Evolutionary conservation across 2,888 invertebrate species (phyloP).

Genomic region (Tricholauxania praeusta): DNA sequence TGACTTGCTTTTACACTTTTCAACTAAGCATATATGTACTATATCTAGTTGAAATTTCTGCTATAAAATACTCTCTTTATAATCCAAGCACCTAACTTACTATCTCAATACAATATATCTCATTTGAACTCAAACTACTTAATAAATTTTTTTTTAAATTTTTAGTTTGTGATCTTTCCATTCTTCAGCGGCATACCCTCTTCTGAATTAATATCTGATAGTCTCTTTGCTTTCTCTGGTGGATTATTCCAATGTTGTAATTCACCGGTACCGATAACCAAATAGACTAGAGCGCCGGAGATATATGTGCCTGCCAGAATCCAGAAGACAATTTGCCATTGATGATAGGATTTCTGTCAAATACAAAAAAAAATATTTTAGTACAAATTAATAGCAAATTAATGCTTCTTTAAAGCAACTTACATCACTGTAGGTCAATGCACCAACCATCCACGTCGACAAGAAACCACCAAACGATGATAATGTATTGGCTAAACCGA

Average conservation of each 20-base stretch:
- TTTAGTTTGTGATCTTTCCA: conserved; percentile 54
- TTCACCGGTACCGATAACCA: conserved; percentile 75
- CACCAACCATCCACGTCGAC: conserved; percentile 84
- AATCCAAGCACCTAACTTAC: too few relatives aligned
- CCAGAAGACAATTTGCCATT: conserved; percentile 87
- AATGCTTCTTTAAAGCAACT: conserved; percentile 56
- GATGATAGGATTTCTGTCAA: conserved; percentile 76
- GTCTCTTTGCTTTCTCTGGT: conserved; percentile 58
- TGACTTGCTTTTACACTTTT: too few relatives aligned
- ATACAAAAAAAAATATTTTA: conserved; percentile 17
- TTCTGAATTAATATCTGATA: conserved; percentile 56
- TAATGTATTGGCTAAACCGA: conserved; percentile 88
- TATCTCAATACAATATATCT: neutral
- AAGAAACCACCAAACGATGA: conserved; percentile 87
- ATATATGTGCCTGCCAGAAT: conserved; percentile 80
- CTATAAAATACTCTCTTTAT: too few relatives aligned
- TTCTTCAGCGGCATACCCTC: conserved; percentile 67
- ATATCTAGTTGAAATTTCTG: too few relatives aligned
- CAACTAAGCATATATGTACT: too few relatives aligned
- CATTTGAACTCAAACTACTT: conserved; percentile 31
- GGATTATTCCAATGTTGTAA: conserved; percentile 72
- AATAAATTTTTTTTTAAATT: conserved; percentile 18
- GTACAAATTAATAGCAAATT: too few relatives aligned
- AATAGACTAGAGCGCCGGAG: conserved; percentile 73
- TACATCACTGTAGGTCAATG: conserved; percentile 79